These are phyloP conservation scores for Simalia tracyae DNA, from an alignment of 2,797 vertebrate genomes.

Conservation along the genomic window DNA sequence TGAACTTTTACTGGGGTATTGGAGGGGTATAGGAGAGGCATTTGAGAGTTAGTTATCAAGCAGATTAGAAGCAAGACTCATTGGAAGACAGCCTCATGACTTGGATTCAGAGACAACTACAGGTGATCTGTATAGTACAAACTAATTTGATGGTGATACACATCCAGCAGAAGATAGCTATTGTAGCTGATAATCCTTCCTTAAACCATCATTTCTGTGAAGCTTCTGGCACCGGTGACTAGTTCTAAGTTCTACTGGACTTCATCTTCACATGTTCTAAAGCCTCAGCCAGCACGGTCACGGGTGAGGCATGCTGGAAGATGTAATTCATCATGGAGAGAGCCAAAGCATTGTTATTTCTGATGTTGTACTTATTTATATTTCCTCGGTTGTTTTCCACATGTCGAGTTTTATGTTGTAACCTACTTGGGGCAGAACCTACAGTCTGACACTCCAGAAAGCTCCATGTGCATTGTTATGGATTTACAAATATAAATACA, in stretches of 20 bases:
- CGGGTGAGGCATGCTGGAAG: background rate
- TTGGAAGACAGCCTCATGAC: background rate
- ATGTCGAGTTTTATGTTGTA: background rate
- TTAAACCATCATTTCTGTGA: background rate
- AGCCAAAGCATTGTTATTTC: background rate
- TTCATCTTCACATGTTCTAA: background rate
- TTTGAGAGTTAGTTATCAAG: background rate
- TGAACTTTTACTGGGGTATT: background rate
- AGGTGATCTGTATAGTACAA: background rate
- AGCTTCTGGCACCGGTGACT: background rate
- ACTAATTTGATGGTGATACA: background rate
- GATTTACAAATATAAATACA: background rate
- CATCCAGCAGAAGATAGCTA: background rate
- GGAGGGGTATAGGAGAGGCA: background rate
- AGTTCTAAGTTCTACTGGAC: background rate
- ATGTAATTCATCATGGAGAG: background rate
- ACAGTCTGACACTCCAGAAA: background rate
- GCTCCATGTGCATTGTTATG: background rate
- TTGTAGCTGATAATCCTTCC: background rate
- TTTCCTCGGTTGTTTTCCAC: background rate
- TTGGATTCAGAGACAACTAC: background rate
- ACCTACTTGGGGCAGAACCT: background rate
- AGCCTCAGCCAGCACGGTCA: background rate
- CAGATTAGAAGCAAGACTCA: background rate
- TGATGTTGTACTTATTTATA: background rate